Evolutionary conservation across 2,797 vertebrate species (phyloP).

Genomic region (Cirrhinus molitorella): DNA sequence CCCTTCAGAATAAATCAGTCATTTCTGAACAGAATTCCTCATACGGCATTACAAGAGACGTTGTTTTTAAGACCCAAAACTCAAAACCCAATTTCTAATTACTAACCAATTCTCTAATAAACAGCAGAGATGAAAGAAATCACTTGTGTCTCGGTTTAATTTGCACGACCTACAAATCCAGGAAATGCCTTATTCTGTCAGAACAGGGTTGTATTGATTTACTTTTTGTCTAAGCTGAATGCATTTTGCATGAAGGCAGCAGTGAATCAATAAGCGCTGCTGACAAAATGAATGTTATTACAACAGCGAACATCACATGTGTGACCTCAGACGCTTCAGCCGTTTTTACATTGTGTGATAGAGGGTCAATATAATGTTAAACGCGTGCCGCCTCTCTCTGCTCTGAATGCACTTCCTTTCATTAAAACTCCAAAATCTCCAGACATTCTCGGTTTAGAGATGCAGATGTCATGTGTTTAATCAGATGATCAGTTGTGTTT

Average conservation of each 20-base stretch:
- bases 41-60: neutral
- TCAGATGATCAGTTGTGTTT: neutral
- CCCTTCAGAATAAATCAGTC: neutral
- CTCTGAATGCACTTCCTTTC: neutral
- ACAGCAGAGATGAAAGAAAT: constrained; percentile 35
- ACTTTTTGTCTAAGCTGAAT: neutral
- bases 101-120: constrained; percentile 50
- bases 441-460: neutral
- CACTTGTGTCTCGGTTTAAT: neutral
- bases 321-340: neutral
- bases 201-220: constrained; percentile 1
- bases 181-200: neutral
- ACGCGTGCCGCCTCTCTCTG: neutral
- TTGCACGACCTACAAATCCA: neutral
- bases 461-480: neutral
- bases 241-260: neutral
- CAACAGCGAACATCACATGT: neutral
- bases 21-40: neutral
- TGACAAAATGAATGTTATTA: constrained; percentile 18
- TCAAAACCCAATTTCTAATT: constrained; percentile 14
- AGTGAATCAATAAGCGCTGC: constrained; percentile 16
- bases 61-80: constrained; percentile 8
- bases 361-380: neutral
- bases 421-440: neutral
- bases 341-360: neutral